Evolutionary conservation across 1,140 invertebrate species (phyloP), one percentile per base, ranked within the genome.

Genomic region (Saccostrea cuccullata): DNA sequence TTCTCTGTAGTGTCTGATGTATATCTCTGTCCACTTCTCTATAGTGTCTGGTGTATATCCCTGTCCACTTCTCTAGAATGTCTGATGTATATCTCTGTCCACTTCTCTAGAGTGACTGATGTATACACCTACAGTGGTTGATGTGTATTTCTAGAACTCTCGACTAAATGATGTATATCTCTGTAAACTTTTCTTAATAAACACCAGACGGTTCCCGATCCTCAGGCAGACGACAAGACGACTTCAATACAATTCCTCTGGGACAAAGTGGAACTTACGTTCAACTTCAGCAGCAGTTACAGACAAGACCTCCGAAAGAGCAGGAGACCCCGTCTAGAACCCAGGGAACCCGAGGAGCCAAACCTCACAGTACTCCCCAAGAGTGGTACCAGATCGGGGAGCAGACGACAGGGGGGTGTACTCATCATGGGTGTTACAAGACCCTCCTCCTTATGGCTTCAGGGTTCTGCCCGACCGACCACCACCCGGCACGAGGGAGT

Each of bases 211-310:
- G 23, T 26, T 77, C 17, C 70, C 11, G 70, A 26, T 30, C 26
- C 23, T 30, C 70, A 0, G 36, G 26, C 70, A 36, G 70, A 36
- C 23, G 70, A 26, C 70, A 77, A 30, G 70, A 77, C 70, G 70
- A 77, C 12, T 30, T 30, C 70, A 77, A 77, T 40, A 11, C 70
- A 36, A 77, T 36, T 0, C 70, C 70, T 15, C 26, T 77, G 9
- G 70, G 70, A 77, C 70, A 77, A 26, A 77, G 70, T 15, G 70
- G 70, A 11, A 26, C 70, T 15, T 77, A 77, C 70, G 70, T n/a
- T n/a, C n/a, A n/a, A 77, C 13, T 26, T 77, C 23, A 77, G 26
- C 30, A 77, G 30, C 70, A 77, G 26, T 15, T 77, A 30, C 30
- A 77, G 70, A 30, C 23, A 77, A 26, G 70, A 77, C 26, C 70